phyloP scores from a whole-genome alignment of 2,888 invertebrate species.

The Strigamia crassipes region DNA sequence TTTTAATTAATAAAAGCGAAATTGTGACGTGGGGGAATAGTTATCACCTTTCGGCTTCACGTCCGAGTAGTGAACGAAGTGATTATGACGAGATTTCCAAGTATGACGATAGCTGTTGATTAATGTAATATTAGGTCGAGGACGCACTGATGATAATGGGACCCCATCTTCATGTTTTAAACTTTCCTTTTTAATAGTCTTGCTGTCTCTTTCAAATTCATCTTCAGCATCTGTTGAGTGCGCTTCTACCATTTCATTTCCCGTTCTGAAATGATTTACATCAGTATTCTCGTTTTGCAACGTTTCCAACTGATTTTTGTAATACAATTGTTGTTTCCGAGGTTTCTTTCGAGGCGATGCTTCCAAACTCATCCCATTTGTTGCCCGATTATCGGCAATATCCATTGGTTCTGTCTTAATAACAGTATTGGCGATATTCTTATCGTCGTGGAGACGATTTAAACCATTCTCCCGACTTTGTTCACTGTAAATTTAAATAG shows the following conservation, averaged over 20 bases:
- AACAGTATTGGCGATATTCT: constrained; percentile 25
- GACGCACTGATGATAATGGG: constrained; percentile 56
- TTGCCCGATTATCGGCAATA: not conserved
- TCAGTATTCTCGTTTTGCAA: not conserved
- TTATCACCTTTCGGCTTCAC: constrained; percentile 72
- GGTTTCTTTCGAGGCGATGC: constrained; percentile 88
- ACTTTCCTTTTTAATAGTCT: constrained; percentile 48
- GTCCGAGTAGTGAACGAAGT: constrained; percentile 76
- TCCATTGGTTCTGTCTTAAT: constrained; percentile 49
- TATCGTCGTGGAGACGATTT: constrained; percentile 26
- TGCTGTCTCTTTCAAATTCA: constrained; percentile 50
- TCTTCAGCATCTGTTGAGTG: constrained; percentile 63
- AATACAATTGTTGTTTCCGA: constrained; percentile 82
- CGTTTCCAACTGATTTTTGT: not conserved
- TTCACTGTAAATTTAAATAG: constrained; percentile 31
- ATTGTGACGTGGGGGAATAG: not conserved
- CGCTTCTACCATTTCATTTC: constrained; percentile 64
- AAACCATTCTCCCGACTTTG: constrained; percentile 47
- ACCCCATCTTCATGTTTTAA: constrained; percentile 58
- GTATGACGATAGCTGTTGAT: constrained; percentile 70
- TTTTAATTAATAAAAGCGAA: constrained; percentile 29
- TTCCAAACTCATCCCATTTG: constrained; percentile 53
- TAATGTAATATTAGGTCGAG: constrained; percentile 62
- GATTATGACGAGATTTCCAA: constrained; percentile 76
- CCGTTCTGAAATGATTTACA: constrained; percentile 58